A percentile compares a stretch with the other conserved stretches of the same genome.
These are phyloP conservation scores for Myrmophylax atrothorax DNA, from an alignment of 2,113 vertebrate species.

Conservation along the genomic window DNA sequence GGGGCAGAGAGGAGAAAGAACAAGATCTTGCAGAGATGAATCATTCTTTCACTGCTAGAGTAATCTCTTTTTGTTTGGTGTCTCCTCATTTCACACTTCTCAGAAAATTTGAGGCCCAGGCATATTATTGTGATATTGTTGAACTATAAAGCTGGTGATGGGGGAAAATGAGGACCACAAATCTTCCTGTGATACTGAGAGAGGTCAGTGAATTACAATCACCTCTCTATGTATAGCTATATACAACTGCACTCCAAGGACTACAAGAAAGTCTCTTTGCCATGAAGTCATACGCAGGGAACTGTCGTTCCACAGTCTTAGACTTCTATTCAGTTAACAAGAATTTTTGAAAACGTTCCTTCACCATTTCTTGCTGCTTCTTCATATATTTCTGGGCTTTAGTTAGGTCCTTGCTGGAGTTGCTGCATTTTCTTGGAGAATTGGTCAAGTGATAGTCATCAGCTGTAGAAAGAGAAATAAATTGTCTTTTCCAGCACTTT, in stretches of 20 bases:
- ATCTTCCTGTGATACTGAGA: not conserved
- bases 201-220: not conserved
- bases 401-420: not conserved
- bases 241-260: not conserved
- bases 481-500: not conserved
- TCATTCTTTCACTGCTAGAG: not conserved
- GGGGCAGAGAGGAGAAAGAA: not conserved
- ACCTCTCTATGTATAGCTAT: not conserved
- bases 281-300: not conserved
- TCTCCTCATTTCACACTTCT: not conserved
- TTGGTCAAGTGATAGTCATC: not conserved
- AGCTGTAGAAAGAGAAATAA: not conserved
- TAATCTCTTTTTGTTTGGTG: not conserved
- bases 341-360: not conserved
- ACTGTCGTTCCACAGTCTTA: not conserved
- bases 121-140: not conserved
- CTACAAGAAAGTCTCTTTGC: not conserved
- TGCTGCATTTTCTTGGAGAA: not conserved
- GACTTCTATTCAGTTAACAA: not conserved
- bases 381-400: not conserved
- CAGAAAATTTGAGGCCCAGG: not conserved
- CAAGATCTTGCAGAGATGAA: not conserved
- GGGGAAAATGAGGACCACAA: not conserved
- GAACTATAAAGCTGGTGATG: not conserved
- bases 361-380: not conserved